Evolutionary conservation across 2,113 vertebrate species (phyloP), one percentile per base, ranked within the genome.

Genomic region (Sciurus niger): DNA sequence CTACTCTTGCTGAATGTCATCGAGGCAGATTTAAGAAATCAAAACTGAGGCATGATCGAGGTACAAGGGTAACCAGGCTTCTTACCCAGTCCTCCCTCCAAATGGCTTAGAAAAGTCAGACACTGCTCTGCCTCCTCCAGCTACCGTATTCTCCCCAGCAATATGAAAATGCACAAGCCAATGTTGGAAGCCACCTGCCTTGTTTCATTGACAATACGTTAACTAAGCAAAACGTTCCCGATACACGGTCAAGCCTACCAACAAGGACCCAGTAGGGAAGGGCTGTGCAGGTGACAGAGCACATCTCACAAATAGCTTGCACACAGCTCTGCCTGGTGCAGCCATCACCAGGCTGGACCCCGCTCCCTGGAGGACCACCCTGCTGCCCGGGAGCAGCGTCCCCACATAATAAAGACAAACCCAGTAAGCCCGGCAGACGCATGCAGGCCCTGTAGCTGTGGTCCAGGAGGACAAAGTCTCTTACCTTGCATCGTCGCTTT

Each of bases 401-500:
- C 3, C 55, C 72, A 60, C 32, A 6, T 1, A 77, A 51, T 60
- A 92, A 88, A 78, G 53, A 68, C 9, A n/a, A 51, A n/a, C 11
- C 8, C 25, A 14, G 1, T 1, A 9, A 76, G 2, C 25, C 6
- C 24, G 87, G 48, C 13, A 55, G 80, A 48, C 24, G 8, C 12
- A 68, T 37, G 37, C 37, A 20, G 28, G 46, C 9, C 4, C 0
- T 11, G 10, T 18, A 65, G 60, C 58, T 53, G 0, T 10, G 6
- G 6, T 22, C 30, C 2, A 12, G 67, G 43, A 13, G 0, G 6
- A 1, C 1, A 22, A 58, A 18, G 55, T 4, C 32, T 83, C 99
- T 99, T 99, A 99, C 99, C 99, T 99, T 99, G 98, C 99, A 99
- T 99, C 0, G 99, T 99, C 73, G 98, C 98, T 98, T 98, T 99